phyloP scores from a whole-genome alignment of 92 coral and sea anemone species.

The Palythoa caribaeorum region DNA sequence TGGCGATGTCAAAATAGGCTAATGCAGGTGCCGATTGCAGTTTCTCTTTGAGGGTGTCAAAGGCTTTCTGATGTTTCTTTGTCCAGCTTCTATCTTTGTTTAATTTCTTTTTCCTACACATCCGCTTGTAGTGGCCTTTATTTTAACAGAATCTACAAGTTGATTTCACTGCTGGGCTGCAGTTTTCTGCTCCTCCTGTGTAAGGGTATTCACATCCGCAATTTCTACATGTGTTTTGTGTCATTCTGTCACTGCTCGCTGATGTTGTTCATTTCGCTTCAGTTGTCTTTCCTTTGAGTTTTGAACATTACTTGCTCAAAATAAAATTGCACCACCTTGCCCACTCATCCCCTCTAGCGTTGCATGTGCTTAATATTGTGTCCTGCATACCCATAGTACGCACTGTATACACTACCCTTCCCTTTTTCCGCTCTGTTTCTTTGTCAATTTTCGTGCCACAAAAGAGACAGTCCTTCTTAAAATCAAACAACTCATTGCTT shows the following conservation, averaged over 20 bases:
- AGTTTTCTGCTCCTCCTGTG: constrained; percentile 27
- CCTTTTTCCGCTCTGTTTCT: no score
- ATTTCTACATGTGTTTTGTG: constrained; percentile 35
- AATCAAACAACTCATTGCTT: not conserved
- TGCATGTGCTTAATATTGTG: constrained; percentile 2
- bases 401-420: not conserved
- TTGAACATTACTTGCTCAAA: constrained; percentile 2
- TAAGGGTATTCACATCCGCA: constrained; percentile 41
- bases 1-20: no score
- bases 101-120: constrained; percentile 24
- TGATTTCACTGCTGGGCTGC: constrained; percentile 41
- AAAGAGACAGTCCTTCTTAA: not conserved
- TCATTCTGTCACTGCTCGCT: constrained; percentile 25
- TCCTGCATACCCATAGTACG: constrained; percentile 18
- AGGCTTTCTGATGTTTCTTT: no score
- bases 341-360: constrained; percentile 43
- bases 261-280: constrained; percentile 32
- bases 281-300: constrained; percentile 10
- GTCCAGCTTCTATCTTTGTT: no score
- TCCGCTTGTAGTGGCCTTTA: no score
- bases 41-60: no score
- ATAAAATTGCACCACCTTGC: constrained; percentile 50
- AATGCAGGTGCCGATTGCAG: no score
- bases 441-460: no score
- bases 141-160: constrained; percentile 20